Conservation (phyloP, 2,113 vertebrate species). For the Trichomycterus rosablanca region DNA sequence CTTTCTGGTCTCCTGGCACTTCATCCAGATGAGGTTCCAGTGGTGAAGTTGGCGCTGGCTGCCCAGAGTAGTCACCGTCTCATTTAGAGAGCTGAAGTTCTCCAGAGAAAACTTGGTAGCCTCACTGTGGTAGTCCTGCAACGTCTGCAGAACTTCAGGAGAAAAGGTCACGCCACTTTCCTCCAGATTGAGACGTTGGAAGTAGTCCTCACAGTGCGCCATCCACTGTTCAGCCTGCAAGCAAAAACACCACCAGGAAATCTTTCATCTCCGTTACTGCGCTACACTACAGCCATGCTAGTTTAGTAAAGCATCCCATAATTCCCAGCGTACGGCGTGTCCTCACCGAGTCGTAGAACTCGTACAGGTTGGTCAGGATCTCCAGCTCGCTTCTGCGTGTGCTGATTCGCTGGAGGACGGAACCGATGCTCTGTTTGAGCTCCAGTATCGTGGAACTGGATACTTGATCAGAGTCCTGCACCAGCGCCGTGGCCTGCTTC, state of each 20-base stretch:
- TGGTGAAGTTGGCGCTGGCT: slow-evolving; percentile 60
- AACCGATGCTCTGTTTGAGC: slow-evolving; percentile 61
- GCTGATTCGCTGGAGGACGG: slow-evolving; percentile 56
- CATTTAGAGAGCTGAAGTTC: slow-evolving; percentile 65
- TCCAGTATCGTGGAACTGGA: slow-evolving; percentile 49
- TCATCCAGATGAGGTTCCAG: slow-evolving; percentile 65
- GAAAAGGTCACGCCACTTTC: slow-evolving; percentile 41
- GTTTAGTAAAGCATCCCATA: too few species aligned
- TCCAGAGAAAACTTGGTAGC: slow-evolving; percentile 67
- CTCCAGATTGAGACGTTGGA: slow-evolving; percentile 54
- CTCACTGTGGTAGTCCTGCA: slow-evolving; percentile 64
- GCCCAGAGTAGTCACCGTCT: slow-evolving; percentile 60
- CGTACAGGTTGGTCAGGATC: slow-evolving; percentile 62
- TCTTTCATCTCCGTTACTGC: too few species aligned
- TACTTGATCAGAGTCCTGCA: slow-evolving; percentile 57
- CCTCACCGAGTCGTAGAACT: slow-evolving; percentile 70
- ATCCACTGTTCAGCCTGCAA: slow-evolving; percentile 67
- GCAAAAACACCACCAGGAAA: too few species aligned
- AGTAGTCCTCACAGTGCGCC: slow-evolving; percentile 65
- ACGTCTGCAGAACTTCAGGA: slow-evolving; percentile 49
- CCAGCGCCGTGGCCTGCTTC: slow-evolving; percentile 57
- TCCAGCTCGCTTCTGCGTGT: slow-evolving; percentile 60
- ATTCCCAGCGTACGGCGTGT: not conserved
- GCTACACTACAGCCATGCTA: too few species aligned
- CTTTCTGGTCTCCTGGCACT: slow-evolving; percentile 63